Evolutionary conservation across 53 echinoderm and acorn worm species (phyloP), one percentile per base, ranked within the genome.

Genomic region (Echinarachnius parma): DNA sequence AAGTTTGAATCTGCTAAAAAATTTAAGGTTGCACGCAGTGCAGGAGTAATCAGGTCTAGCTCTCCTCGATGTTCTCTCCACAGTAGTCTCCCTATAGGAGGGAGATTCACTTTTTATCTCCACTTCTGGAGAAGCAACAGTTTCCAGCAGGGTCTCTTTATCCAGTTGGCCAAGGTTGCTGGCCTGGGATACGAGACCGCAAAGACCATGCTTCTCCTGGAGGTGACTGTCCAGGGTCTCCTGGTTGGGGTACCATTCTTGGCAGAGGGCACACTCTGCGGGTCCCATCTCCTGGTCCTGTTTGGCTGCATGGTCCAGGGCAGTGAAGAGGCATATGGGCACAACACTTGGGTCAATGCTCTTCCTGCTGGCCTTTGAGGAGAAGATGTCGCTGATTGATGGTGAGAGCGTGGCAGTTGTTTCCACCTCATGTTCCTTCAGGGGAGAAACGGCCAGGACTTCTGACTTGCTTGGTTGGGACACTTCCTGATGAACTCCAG

Each of bases 361-460:
- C 20, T 72, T 72, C 35, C 39, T 57, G 1, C 55, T 45, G 35
- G 44, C 57, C 57, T 72, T 72, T 14, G 74, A 25, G 2, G 72
- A 37, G 57, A 72, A 72, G 4, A 72, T 20, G 4, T 57, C 74
- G 39, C 57, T 57, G 39, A 72, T 72, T 25, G 74, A 44, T 4
- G 74, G 74, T n/a, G 74, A 72, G 25, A 72, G 19, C 14, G 28
- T 72, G 24, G 57, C 5, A 18, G 34, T 72, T 15, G 24, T 42
- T 18, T 21, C 74, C 36, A 16, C 39, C 19, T 35, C 74, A 14
- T 25, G 27, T 3, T 33, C 68, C 5, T n/a, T 20, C 34, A 68
- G 30, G 31, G 49, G 52, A 29, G 66, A 48, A 7, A 66, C n/a
- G 16, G 21, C 27, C 23, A 47, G 66, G 28, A 31, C 2, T 10